Base-by-base conservation (phyloP, 2,113 vertebrate genomes). In the Andinoacara biseriatus region DNA sequence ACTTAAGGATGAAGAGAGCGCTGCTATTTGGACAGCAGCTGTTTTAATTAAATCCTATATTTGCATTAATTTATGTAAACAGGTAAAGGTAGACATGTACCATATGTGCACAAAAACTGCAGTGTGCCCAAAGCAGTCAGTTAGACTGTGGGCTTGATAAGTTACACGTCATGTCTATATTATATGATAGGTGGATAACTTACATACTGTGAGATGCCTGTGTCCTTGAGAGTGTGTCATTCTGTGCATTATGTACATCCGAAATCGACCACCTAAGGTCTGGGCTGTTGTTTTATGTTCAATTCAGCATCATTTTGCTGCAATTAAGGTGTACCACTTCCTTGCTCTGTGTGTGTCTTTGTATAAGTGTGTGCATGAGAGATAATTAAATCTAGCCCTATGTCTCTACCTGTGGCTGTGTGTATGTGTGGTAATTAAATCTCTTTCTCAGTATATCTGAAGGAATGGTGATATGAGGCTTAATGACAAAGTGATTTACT, bases 401-500 rank as follows among this genome's bases (percentile, higher is more conserved):
- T 85, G 26, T 90, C 85, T 88, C 80, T 90, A 94, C 93, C 88
- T 92, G 84, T 90, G 81, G 82, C 49, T 82, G 86, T 84, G 78
- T 83, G 65, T 65, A 35, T 91, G 82, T 84, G 81, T 83, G 89
- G 74, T 91, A 91, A 94, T 93, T 93, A 91, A 87, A 90, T 89
- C 79, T 89, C 81, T 78, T 84, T 87, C 82, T 75, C 79, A 57
- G 82, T 86, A 83, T 86, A 92, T 93, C 84, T 86, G 83, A 89
- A 86, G 87, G 83, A 87, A 90, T 58, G 57, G 46, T 82, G 84
- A 81, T 91, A 90, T 83, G 76, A 85, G 54, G 84, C 76, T 87
- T 77, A 85, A 75, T 89, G 82, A 86, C 76, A 88, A 61, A 85
- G 58, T 88, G 76, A 92, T 89, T 92, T 93, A 86, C 83, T 77